Percentiles rank a stretch among this genome's conserved stretches.
phyloP scores from a whole-genome alignment of 2,113 vertebrate species.

The Eulacestoma nigropectus region DNA sequence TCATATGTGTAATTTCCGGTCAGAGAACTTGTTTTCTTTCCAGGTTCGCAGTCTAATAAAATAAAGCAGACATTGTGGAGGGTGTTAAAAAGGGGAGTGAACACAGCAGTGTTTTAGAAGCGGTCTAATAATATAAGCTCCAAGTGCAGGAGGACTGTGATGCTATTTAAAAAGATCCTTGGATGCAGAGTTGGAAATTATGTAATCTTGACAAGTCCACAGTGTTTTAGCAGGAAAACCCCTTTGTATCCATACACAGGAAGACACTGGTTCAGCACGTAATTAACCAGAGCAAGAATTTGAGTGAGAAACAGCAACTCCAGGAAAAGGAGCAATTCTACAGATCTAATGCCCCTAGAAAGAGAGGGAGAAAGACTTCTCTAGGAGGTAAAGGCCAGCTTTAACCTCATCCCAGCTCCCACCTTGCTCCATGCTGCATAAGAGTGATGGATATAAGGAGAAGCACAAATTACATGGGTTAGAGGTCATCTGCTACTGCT shows the following conservation, averaged over 20 bases:
- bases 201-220: not conserved
- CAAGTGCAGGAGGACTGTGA: not conserved
- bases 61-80: not conserved
- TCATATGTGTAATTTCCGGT: not conserved
- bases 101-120: not conserved
- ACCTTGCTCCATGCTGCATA: not conserved
- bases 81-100: not conserved
- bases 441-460: not conserved
- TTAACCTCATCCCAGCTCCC: not conserved
- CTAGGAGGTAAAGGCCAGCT: not conserved
- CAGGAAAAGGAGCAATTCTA: not conserved
- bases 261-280: not conserved
- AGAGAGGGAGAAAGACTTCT: not conserved
- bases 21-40: not conserved
- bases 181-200: not conserved
- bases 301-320: not conserved
- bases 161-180: not conserved
- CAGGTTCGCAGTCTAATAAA: not conserved
- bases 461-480: not conserved
- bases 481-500: not conserved
- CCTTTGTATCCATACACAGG: fast-evolving
- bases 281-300: not conserved
- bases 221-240: not conserved
- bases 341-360: not conserved
- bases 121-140: not conserved